Conservation (phyloP, 1,140 invertebrate species). For the Mya arenaria region DNA sequence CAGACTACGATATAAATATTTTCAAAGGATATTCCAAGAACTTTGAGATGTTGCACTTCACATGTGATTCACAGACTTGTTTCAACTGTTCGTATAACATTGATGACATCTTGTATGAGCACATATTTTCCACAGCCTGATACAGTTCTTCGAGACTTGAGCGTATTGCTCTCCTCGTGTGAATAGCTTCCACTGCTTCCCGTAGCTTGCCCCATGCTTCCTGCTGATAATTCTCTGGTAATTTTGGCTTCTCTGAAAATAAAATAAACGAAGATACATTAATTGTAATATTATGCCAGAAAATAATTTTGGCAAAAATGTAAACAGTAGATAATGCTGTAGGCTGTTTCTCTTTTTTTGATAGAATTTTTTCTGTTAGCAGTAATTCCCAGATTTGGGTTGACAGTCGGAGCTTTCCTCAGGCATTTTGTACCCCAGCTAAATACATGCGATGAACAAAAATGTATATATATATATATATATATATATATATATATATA, state of each 20-base stretch:
- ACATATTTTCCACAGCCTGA: constrained; percentile 97
- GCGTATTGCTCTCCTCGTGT: constrained; percentile 94
- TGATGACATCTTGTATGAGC: constrained; percentile 97
- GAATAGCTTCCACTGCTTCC: constrained; percentile 96
- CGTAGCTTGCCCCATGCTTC: constrained; percentile 96
- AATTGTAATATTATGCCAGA: too few relatives aligned
- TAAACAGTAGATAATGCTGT: too few relatives aligned
- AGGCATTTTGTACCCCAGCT: too few relatives aligned
- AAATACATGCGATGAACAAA: too few relatives aligned
- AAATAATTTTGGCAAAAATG: too few relatives aligned
- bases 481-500: too few relatives aligned
- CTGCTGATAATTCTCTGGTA: constrained; percentile 96
- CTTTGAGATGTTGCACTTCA: constrained; percentile 94
- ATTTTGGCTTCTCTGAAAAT: constrained; percentile 92
- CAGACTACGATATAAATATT: constrained; percentile 45
- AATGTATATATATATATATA: too few relatives aligned
- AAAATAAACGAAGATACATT: too few relatives aligned
- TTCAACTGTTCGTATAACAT: constrained; percentile 92
- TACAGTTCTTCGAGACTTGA: constrained; percentile 96
- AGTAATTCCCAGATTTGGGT: too few relatives aligned
- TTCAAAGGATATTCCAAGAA: constrained; percentile 87
- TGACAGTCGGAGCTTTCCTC: too few relatives aligned
- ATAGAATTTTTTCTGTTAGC: too few relatives aligned
- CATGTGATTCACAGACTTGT: constrained; percentile 93
- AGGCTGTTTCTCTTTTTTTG: too few relatives aligned